phyloP scores from a whole-genome alignment of 2,113 vertebrate genomes.

The Scatophagus argus region DNA sequence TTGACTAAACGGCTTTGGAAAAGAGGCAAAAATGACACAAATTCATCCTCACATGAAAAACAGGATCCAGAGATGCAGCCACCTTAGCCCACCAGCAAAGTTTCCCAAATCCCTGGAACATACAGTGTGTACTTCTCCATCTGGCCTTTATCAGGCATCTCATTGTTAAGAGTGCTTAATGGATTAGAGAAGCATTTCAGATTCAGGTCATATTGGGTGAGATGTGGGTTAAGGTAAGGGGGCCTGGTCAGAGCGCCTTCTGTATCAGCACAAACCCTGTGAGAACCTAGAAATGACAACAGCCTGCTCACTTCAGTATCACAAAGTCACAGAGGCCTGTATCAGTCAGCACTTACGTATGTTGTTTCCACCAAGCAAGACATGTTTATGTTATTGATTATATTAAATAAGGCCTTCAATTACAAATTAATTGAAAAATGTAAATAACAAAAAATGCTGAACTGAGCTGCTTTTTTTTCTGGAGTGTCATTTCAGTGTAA shows the following conservation, averaged over 20 bases:
- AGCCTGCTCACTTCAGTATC: neutral
- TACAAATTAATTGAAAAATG: neutral
- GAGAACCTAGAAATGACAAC: neutral
- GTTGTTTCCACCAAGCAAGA: neutral
- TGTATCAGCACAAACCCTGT: neutral
- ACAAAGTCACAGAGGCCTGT: neutral
- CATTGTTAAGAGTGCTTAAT: conserved; percentile 40
- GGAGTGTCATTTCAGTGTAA: too few species aligned
- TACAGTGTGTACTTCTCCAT: conserved; percentile 20
- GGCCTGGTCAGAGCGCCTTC: conserved; percentile 10
- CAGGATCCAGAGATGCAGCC: conserved; percentile 1
- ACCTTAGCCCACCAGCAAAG: neutral
- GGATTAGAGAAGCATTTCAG: conserved; percentile 51
- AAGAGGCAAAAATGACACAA: neutral
- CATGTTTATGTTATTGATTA: neutral
- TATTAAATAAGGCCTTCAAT: neutral
- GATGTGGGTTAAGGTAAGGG: conserved; percentile 37
- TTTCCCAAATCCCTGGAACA: conserved; percentile 26
- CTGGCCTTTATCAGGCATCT: conserved; percentile 26
- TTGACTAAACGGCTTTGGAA: neutral
- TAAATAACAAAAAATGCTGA: neutral
- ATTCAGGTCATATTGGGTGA: conserved; percentile 40
- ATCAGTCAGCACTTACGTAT: neutral
- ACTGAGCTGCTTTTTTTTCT: too few species aligned
- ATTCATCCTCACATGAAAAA: neutral